Base-by-base conservation (phyloP, 2,113 vertebrate species). In the Macroglossus sobrinus region DNA sequence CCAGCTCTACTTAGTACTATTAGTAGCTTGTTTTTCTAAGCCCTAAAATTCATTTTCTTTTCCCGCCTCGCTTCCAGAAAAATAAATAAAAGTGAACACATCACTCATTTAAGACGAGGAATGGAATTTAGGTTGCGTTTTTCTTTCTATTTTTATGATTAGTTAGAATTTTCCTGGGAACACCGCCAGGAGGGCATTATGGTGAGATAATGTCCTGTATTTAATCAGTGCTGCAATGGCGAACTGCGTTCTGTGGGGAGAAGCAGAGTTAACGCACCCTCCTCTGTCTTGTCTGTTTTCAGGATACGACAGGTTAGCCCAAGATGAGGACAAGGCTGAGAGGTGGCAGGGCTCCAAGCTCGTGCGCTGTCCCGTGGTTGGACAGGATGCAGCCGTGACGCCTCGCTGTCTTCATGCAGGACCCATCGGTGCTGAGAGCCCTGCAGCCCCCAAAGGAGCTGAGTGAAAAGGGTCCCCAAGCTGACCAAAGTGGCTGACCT, bases 1-100 rank as follows among this genome's bases (percentile, higher is more conserved):
- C 71, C 45, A 72, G 90, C 78, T 95, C 96, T 97, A 89, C 95
- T 97, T 96, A 96, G 93, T 90, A 38, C 96, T 98, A 95, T 98
- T 98, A 96, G 97, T 92, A 98, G 96, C 97, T 97, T 97, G 97
- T 98, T 97, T 96, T 97, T 94, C 79, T 97, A 98, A 98, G 97
- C 95, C 97, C 96, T 96, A 95, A 98, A 97, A 98, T 98, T 96
- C 97, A 97, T 91, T 97, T 97, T 97, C 96, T 98, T 98, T 94
- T 96, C 94, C 97, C 97, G 97, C 97, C 97, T 98, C 28, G 45
- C 97, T 98, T 97, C 97, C 97, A 98, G 97, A 98, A 97, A 98
- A 98, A 97, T 98, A 98, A 98, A 98, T 98, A 98, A 97, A 97
- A 97, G 91, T 96, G 95, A 98, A 97, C 96, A 98, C 97, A 98